These are phyloP conservation scores for Octopus bimaculoides DNA, from an alignment of 1,140 invertebrate genomes.

Conservation along the genomic window DNA sequence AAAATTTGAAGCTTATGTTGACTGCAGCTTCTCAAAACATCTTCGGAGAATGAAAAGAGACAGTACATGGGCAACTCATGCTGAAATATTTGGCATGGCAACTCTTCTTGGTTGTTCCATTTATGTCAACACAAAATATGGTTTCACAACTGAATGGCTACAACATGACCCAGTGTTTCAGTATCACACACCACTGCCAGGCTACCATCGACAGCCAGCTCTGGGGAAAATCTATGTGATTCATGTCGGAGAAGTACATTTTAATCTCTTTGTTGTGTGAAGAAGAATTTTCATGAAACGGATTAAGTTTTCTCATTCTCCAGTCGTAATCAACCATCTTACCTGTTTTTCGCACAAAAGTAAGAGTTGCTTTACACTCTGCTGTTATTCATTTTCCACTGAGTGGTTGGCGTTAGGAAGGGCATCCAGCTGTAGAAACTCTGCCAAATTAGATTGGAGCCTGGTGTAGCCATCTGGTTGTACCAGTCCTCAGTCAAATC, in stretches of 20 bases:
- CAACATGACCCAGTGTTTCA: neutral
- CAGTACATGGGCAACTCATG: neutral
- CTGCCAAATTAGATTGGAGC: no score
- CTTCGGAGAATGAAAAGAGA: constrained; percentile 1
- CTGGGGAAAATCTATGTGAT: neutral
- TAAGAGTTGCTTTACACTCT: no score
- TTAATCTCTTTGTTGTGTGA: neutral
- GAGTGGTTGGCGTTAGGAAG: no score
- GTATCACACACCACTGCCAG: neutral
- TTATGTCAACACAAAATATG: constrained; percentile 1
- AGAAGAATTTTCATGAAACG: neutral
- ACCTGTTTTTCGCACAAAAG: no score
- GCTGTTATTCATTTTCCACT: no score
- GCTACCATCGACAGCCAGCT: neutral
- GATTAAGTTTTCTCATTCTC: no score
- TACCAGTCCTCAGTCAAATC: no score
- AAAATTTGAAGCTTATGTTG: neutral
- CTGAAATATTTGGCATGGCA: constrained; percentile 9
- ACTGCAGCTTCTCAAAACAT: neutral
- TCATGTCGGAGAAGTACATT: neutral
- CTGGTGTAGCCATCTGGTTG: no score
- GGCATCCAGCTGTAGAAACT: no score
- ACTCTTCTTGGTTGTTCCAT: neutral
- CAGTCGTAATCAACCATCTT: no score
- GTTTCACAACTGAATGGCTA: neutral